Percentiles rank a stretch among this genome's conserved stretches.
These are phyloP conservation scores for Scomber scombrus DNA, from an alignment of 2,113 vertebrate species.

Conservation along the genomic window DNA sequence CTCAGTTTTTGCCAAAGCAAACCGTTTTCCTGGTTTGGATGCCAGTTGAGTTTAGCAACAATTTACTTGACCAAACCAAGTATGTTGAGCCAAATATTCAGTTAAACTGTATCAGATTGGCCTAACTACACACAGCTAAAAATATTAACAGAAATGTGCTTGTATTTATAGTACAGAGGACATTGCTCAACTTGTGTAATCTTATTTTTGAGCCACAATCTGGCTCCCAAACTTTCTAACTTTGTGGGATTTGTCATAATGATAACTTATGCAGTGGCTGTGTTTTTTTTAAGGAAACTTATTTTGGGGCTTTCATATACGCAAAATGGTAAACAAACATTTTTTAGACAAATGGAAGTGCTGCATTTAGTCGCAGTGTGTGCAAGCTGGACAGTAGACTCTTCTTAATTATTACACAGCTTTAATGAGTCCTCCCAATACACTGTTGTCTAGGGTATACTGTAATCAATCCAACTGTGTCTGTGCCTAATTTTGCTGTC, in stretches of 20 bases:
- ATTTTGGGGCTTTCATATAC: not conserved
- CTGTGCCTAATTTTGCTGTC: too few relatives aligned
- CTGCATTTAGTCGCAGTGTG: not conserved
- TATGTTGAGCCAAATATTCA: constrained; percentile 48
- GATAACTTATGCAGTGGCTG: constrained; percentile 3
- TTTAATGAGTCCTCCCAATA: too few relatives aligned
- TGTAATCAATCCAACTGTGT: too few relatives aligned
- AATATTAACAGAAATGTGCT: constrained; percentile 57
- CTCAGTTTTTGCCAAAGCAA: constrained; percentile 78
- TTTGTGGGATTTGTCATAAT: constrained; percentile 18
- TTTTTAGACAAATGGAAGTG: not conserved
- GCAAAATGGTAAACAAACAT: not conserved
- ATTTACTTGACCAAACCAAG: constrained; percentile 47
- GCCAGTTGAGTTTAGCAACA: constrained; percentile 65
- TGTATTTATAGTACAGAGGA: constrained; percentile 37
- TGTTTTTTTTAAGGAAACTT: not conserved
- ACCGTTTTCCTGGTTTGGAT: constrained; percentile 74
- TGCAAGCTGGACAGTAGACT: not conserved
- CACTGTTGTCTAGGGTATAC: too few relatives aligned
- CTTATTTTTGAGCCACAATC: constrained; percentile 26
- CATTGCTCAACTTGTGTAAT: constrained; percentile 45
- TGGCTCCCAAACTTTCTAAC: constrained; percentile 1
- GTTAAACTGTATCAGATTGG: constrained; percentile 64
- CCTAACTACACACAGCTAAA: constrained; percentile 53
- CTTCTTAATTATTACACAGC: not conserved